phyloP scores from a whole-genome alignment of 2,888 invertebrate genomes.

The Crioceris asparagi region DNA sequence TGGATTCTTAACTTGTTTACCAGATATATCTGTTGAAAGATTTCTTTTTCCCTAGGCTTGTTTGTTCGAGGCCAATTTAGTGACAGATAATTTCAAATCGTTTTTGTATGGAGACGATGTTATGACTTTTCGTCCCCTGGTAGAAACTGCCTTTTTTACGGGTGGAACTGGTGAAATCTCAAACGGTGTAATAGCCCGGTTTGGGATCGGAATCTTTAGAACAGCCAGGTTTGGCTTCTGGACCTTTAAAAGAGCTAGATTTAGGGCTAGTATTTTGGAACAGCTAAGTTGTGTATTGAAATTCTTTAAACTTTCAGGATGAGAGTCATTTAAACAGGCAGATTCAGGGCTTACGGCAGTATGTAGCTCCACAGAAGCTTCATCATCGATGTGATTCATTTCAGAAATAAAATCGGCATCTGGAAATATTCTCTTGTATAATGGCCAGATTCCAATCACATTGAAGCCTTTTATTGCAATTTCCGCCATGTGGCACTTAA shows the following conservation, averaged over 20 bases:
- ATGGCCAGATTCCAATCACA: constrained; percentile 5
- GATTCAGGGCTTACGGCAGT: too few relatives aligned
- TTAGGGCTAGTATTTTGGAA: too few relatives aligned
- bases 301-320: too few relatives aligned
- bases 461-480: constrained; percentile 6
- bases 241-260: too few relatives aligned
- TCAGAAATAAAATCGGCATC: not conserved
- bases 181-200: not conserved
- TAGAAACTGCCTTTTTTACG: not conserved
- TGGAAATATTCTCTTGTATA: not conserved
- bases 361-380: too few relatives aligned
- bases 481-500: constrained; percentile 6
- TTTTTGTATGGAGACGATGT: not conserved
- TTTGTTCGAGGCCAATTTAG: not conserved
- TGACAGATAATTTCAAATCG: not conserved
- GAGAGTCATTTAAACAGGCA: too few relatives aligned
- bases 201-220: too few relatives aligned
- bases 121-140: not conserved
- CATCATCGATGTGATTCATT: not conserved
- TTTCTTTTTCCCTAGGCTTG: not conserved
- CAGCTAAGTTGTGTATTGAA: too few relatives aligned
- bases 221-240: too few relatives aligned
- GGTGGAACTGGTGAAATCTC: not conserved
- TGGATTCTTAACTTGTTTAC: not conserved
- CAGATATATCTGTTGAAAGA: not conserved